Conservation (phyloP, 2,797 vertebrate species). For the Anableps anableps region DNA sequence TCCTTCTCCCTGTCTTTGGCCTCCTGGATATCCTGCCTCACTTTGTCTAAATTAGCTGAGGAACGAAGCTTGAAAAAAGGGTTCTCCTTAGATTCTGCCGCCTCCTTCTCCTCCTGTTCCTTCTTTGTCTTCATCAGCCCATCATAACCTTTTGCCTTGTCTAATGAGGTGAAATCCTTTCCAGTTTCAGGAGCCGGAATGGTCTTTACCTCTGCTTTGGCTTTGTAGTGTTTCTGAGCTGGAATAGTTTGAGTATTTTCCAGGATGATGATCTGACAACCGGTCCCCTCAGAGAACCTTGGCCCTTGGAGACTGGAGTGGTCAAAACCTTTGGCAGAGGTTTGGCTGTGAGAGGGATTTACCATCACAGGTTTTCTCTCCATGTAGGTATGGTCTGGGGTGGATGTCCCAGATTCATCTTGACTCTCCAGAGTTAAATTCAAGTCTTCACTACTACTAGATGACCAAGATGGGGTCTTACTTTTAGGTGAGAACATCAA, state of each 20-base stretch:
- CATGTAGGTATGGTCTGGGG: conserved; percentile 6
- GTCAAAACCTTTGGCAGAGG: conserved; percentile 3
- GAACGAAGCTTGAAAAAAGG: conserved; percentile 84
- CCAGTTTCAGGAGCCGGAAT: conserved; percentile 35
- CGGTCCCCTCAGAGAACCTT: conserved; percentile 60
- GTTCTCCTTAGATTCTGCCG: conserved; percentile 65
- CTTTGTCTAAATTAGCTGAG: conserved; percentile 70
- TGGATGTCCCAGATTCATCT: conserved; percentile 39
- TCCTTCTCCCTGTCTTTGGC: conserved; percentile 85
- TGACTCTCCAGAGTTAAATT: conserved; percentile 42
- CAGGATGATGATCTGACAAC: conserved; percentile 71
- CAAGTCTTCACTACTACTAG: conserved; percentile 43
- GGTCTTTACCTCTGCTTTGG: conserved; percentile 16
- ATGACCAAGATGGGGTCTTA: conserved; percentile 48
- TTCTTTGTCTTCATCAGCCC: conserved; percentile 12
- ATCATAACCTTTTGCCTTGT: conserved; percentile 2
- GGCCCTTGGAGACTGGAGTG: conserved; percentile 39
- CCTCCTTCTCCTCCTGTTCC: conserved; percentile 32
- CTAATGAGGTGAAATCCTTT: conserved; percentile 5
- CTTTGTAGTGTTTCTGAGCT: conserved; percentile 23
- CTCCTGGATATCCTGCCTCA: conserved; percentile 87
- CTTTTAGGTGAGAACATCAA: conserved; percentile 13
- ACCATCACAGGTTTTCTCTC: conserved; percentile 41
- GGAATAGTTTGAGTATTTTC: conserved; percentile 67
- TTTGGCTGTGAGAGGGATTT: conserved; percentile 10